Evolutionary conservation across 2,113 vertebrate species (phyloP).

Genomic region (Epinephelus fuscoguttatus): DNA sequence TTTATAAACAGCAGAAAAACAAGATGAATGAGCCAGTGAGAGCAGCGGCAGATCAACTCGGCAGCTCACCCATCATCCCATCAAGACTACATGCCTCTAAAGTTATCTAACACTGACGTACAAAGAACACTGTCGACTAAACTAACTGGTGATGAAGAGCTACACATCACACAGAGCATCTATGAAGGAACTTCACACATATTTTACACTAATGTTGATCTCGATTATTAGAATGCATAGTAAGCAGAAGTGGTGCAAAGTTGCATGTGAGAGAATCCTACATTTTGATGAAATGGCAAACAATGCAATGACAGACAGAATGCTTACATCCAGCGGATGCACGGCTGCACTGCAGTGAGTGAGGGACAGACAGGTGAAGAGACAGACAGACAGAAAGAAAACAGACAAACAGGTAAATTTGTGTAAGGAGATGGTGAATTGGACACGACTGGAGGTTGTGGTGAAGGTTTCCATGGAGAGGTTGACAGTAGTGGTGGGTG

Average conservation of each 20-base stretch:
- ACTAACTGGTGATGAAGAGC: constrained; percentile 20
- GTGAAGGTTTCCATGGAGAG: background rate
- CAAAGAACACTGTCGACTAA: constrained; percentile 19
- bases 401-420: constrained; percentile 67
- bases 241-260: constrained; percentile 35
- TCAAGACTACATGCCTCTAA: constrained; percentile 28
- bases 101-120: constrained; percentile 24
- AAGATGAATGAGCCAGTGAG: constrained; percentile 50
- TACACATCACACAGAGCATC: constrained; percentile 18
- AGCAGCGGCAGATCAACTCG: constrained; percentile 41
- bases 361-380: constrained; percentile 68
- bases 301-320: constrained; percentile 67
- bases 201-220: constrained; percentile 38
- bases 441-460: constrained; percentile 1
- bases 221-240: constrained; percentile 40
- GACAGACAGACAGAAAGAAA: constrained; percentile 61
- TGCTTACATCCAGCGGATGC: constrained; percentile 79
- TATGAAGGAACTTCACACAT: constrained; percentile 29
- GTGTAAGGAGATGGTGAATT: constrained; percentile 13
- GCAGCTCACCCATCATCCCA: constrained; percentile 44
- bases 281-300: constrained; percentile 51
- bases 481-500: background rate
- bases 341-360: constrained; percentile 75
- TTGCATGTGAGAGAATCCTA: constrained; percentile 21
- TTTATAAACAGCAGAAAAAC: constrained; percentile 51